Conservation (phyloP, 1,140 invertebrate genomes). For the Lepidurus arcticus region DNA sequence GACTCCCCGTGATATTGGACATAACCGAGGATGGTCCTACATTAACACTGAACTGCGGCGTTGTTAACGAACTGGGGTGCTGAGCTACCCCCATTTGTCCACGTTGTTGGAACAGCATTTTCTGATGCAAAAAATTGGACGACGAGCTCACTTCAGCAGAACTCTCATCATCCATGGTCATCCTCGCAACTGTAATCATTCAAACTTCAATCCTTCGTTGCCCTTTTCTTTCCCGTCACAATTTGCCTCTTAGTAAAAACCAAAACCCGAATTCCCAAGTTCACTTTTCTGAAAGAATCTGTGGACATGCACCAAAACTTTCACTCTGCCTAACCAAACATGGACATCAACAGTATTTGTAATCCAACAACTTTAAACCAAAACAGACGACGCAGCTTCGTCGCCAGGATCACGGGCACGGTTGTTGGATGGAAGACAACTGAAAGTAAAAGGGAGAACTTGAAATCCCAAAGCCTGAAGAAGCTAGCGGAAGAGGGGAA, state of each 20-base stretch:
- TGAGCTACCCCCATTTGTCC: constrained; percentile 24
- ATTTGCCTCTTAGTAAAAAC: too few species aligned
- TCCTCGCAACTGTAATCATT: constrained; percentile 26
- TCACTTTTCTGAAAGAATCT: not conserved
- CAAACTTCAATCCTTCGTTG: constrained; percentile 1
- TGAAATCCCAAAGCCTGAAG: not conserved
- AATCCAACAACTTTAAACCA: not conserved
- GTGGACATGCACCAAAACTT: not conserved
- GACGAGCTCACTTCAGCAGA: constrained; percentile 65
- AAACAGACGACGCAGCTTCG: constrained; percentile 7
- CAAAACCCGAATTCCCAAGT: not conserved
- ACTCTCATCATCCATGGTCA: constrained; percentile 58
- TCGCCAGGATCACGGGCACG: constrained; percentile 12
- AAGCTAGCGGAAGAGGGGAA: constrained; percentile 18
- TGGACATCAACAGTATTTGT: not conserved
- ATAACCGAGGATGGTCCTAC: not conserved
- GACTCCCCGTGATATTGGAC: constrained; percentile 7
- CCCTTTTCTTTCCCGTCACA: not conserved
- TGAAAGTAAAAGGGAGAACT: constrained; percentile 22
- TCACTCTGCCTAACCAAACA: not conserved
- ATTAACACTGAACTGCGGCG: not conserved
- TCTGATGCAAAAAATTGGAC: constrained; percentile 43
- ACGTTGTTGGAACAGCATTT: constrained; percentile 22
- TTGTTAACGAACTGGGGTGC: not conserved
- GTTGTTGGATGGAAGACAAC: constrained; percentile 5